phyloP scores from a whole-genome alignment of 1,140 invertebrate genomes.

The Megalonaias nervosa region DNA sequence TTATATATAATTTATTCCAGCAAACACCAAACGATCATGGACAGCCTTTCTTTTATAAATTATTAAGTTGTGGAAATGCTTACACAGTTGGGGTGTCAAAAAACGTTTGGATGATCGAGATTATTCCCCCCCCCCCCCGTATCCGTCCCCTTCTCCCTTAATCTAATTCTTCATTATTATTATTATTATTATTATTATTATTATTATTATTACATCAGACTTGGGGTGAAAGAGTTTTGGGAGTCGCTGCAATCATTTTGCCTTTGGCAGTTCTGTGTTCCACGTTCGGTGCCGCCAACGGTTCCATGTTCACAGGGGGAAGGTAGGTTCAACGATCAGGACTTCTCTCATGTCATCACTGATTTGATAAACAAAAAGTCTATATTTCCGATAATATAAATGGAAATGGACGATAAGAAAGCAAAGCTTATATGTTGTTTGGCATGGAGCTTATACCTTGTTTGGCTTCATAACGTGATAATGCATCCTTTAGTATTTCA shows the following conservation, averaged over 20 bases:
- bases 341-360: not conserved
- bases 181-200: not conserved
- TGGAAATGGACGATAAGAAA: not conserved
- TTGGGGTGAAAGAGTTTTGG: conserved; percentile 63
- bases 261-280: conserved; percentile 66
- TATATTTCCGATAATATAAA: not conserved
- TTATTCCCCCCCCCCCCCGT: too few species aligned
- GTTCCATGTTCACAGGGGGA: conserved; percentile 56
- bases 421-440: not conserved
- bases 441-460: not conserved
- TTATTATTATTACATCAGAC: conserved; percentile 47
- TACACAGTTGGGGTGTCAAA: too few species aligned
- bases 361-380: not conserved
- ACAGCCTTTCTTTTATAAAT: too few species aligned
- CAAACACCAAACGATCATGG: too few species aligned
- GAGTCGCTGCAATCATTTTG: conserved; percentile 56
- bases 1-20: too few species aligned
- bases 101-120: too few species aligned
- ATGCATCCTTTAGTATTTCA: not conserved
- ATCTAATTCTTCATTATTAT: not conserved
- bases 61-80: too few species aligned
- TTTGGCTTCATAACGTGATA: not conserved
- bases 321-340: conserved; percentile 40
- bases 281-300: conserved; percentile 68
- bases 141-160: not conserved